Conservation (phyloP, 2,797 vertebrate species). For the Trichosurus vulpecula region DNA sequence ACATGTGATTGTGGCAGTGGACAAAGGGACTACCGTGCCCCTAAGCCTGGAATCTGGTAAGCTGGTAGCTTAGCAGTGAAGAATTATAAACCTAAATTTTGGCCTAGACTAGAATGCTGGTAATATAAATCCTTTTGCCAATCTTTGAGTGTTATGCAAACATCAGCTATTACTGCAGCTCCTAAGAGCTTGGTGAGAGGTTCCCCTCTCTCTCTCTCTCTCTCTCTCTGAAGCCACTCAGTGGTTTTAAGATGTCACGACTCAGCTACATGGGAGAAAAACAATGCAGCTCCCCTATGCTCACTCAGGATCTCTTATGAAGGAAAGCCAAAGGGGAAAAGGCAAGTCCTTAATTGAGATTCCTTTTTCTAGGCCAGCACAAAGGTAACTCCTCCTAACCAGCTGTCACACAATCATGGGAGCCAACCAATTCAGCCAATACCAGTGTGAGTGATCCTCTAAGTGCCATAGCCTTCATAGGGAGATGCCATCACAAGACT, state of each 20-base stretch:
- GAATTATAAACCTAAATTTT: neutral
- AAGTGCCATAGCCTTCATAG: too few species aligned
- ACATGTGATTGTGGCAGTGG: neutral
- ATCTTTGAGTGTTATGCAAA: neutral
- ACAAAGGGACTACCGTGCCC: neutral
- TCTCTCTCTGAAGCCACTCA: neutral
- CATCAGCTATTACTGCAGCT: neutral
- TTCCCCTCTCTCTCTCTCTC: neutral
- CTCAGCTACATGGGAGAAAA: neutral
- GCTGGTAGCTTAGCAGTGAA: neutral
- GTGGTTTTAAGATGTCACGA: neutral
- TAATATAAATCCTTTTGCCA: neutral
- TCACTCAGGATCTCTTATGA: neutral
- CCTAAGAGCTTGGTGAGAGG: neutral
- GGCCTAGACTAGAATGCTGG: neutral
- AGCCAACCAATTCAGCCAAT: neutral
- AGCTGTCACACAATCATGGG: neutral
- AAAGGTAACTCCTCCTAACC: neutral
- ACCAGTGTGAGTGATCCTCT: too few species aligned
- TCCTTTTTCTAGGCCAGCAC: neutral
- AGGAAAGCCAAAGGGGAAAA: neutral
- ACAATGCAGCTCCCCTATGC: neutral
- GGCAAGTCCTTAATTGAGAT: neutral
- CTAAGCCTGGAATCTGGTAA: neutral
- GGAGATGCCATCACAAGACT: too few species aligned